phyloP scores from a whole-genome alignment of 1,140 invertebrate species.

The Lanistes nyassanus region DNA sequence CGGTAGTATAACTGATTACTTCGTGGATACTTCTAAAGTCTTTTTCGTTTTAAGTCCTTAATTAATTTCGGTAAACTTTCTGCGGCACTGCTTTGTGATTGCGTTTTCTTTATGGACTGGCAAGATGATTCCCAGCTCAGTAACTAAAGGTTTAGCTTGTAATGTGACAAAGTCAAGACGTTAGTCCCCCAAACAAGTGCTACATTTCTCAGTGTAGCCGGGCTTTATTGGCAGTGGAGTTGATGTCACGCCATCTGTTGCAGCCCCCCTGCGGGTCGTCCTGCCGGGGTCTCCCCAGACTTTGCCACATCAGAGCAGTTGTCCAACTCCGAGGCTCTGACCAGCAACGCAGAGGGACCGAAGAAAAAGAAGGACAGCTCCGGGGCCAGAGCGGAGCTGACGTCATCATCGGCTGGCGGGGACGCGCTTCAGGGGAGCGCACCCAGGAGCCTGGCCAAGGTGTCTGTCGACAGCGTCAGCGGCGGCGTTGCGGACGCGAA shows the following conservation, averaged over 20 bases:
- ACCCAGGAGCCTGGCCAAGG: slow-evolving; percentile 1
- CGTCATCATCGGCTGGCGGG: neutral
- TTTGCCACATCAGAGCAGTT: neutral
- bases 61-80: too few species aligned
- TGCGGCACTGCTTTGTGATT: too few species aligned
- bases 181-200: neutral
- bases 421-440: neutral
- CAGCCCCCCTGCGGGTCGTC: neutral
- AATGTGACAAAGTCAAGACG: neutral
- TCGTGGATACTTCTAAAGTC: too few species aligned
- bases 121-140: too few species aligned
- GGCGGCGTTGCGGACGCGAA: neutral
- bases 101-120: too few species aligned
- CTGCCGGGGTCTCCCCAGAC: neutral
- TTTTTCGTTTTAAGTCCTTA: too few species aligned
- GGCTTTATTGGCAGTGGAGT: neutral
- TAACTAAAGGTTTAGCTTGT: too few species aligned
- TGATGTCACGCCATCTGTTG: neutral
- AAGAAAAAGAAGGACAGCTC: neutral
- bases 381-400: neutral
- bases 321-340: neutral
- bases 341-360: neutral
- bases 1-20: too few species aligned
- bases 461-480: neutral
- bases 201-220: too few species aligned